Evolutionary conservation across 2,888 invertebrate species (phyloP).

Genomic region (Tetranychus piercei): DNA sequence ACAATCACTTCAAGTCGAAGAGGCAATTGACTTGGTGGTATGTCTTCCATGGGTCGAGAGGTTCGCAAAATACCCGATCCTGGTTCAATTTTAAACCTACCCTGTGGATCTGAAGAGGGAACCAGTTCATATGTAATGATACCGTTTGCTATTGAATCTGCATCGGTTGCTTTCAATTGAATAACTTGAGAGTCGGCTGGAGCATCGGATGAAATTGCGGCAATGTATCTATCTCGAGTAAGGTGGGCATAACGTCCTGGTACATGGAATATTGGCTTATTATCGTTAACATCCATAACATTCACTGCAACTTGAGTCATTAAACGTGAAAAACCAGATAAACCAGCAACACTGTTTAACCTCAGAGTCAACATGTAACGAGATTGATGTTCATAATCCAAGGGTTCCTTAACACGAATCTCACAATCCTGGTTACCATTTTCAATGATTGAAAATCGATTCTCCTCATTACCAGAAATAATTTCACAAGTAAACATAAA

Average conservation of each 20-base stretch:
- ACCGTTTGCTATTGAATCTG: conserved; percentile 64
- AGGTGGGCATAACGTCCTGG: conserved; percentile 42
- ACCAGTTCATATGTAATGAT: conserved; percentile 46
- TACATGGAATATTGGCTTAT: conserved; percentile 60
- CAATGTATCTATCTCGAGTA: conserved; percentile 51
- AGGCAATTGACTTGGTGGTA: conserved; percentile 46
- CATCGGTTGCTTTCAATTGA: conserved; percentile 64
- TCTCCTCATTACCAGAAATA: conserved; percentile 53
- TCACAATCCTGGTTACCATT: conserved; percentile 66
- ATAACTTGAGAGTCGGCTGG: conserved; percentile 52
- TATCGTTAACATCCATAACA: conserved; percentile 72
- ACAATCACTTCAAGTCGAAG: conserved; percentile 55
- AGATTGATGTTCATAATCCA: conserved; percentile 59
- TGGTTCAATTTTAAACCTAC: conserved; percentile 52
- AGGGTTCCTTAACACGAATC: conserved; percentile 44
- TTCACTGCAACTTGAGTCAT: conserved; percentile 49
- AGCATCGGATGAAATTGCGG: conserved; percentile 53
- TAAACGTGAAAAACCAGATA: conserved; percentile 30
- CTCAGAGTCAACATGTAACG: conserved; percentile 52
- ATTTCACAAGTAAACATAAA: conserved; percentile 57
- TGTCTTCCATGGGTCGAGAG: conserved; percentile 49
- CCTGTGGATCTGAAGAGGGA: conserved; percentile 35
- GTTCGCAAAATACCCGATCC: conserved; percentile 58
- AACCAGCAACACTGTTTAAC: conserved; percentile 57
- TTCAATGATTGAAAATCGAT: conserved; percentile 50